Evolutionary conservation across 2,888 invertebrate species (phyloP).

Genomic region (Epinotia nisella): DNA sequence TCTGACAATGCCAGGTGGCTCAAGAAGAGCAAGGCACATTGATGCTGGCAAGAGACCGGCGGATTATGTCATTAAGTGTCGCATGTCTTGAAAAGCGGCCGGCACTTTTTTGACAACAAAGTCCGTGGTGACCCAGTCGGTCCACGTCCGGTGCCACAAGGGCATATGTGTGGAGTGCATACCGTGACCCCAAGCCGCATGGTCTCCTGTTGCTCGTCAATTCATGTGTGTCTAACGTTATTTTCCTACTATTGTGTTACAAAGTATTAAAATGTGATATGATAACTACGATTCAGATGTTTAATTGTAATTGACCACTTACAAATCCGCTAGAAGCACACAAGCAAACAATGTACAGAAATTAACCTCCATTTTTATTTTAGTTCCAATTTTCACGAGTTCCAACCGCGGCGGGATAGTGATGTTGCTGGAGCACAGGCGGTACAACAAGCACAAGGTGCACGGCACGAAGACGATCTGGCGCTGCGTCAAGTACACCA

Average conservation of each 20-base stretch:
- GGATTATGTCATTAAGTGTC: too few relatives aligned
- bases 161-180: too few relatives aligned
- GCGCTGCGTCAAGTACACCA: slow-evolving; percentile 45
- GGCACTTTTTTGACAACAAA: too few relatives aligned
- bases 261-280: neutral
- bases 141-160: too few relatives aligned
- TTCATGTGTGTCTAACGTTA: neutral
- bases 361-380: neutral
- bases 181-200: too few relatives aligned
- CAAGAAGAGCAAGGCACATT: too few relatives aligned
- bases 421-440: slow-evolving; percentile 44
- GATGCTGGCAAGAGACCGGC: too few relatives aligned
- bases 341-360: neutral
- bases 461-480: slow-evolving; percentile 45
- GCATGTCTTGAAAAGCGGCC: too few relatives aligned
- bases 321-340: neutral
- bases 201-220: neutral
- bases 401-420: slow-evolving; percentile 20
- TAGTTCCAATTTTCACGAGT: slow-evolving; percentile 25
- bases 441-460: slow-evolving; percentile 47
- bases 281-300: neutral
- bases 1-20: too few relatives aligned
- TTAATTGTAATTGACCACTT: neutral
- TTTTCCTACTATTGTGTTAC: neutral
- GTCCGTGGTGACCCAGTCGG: too few relatives aligned